A percentile compares a stretch with the other conserved stretches of the same genome.
Evolutionary conservation across 2,888 invertebrate species (phyloP).

Genomic region (Sinodicranocentrus sp.): DNA sequence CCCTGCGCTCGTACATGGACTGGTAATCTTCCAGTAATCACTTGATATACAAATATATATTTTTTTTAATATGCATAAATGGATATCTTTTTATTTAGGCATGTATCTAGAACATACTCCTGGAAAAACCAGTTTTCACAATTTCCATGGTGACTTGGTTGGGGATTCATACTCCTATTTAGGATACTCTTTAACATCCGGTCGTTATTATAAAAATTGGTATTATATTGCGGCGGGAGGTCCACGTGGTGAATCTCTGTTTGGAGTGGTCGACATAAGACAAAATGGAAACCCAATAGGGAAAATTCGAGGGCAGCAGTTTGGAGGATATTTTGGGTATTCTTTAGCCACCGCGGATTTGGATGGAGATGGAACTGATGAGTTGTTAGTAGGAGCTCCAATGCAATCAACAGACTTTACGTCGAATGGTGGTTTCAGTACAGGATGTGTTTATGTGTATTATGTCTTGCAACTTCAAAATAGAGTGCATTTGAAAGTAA

Average conservation of each 20-base stretch:
- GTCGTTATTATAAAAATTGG: not conserved
- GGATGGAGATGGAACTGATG: slow-evolving; percentile 61
- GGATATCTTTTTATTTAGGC: not conserved
- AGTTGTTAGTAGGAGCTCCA: slow-evolving; percentile 69
- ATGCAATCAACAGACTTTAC: not conserved
- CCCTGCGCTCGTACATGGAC: slow-evolving; percentile 83
- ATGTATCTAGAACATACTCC: slow-evolving; percentile 3
- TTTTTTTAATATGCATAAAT: too few species aligned
- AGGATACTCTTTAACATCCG: slow-evolving; percentile 65
- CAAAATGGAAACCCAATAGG: not conserved
- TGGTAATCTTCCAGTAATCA: not conserved
- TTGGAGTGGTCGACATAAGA: slow-evolving; percentile 20
- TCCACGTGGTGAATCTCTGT: slow-evolving; percentile 42
- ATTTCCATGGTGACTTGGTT: not conserved
- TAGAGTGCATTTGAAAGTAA: too few species aligned
- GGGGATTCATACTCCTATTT: not conserved
- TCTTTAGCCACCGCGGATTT: slow-evolving; percentile 59
- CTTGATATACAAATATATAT: not conserved
- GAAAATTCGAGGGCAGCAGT: not conserved
- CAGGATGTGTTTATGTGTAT: not conserved
- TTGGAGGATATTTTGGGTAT: slow-evolving; percentile 70
- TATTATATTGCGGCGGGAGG: slow-evolving; percentile 56
- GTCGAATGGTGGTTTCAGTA: not conserved
- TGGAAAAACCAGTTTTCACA: not conserved
- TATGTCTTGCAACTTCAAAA: too few species aligned